These are phyloP conservation scores for Myathropa florea DNA, from an alignment of 2,888 invertebrate species.

Conservation along the genomic window DNA sequence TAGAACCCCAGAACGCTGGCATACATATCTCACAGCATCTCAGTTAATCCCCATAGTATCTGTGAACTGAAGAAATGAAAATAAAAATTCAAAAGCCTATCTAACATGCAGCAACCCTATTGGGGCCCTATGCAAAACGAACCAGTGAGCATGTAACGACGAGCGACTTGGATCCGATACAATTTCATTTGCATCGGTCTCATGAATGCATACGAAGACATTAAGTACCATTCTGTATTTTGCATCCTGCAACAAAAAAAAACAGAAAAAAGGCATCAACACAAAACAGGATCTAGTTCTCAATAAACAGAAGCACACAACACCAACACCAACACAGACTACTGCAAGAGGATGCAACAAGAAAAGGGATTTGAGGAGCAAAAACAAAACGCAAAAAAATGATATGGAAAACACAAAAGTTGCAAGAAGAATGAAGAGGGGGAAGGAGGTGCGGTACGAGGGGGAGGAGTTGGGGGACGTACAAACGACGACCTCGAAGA, in stretches of 20 bases:
- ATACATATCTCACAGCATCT: not conserved
- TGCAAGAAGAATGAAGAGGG: not conserved
- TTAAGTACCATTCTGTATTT: conserved; percentile 59
- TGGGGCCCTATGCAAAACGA: conserved; percentile 7
- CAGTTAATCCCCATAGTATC: not conserved
- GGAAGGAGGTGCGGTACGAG: too few species aligned
- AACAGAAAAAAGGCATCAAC: not conserved
- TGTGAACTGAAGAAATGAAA: conserved; percentile 24
- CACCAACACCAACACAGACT: not conserved
- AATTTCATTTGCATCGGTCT: conserved; percentile 68
- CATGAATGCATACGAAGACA: conserved; percentile 68
- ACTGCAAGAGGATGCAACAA: conserved; percentile 9
- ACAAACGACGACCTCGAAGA: conserved; percentile 60
- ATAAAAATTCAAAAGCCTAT: conserved; percentile 41
- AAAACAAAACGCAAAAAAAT: not conserved
- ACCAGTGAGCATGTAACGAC: conserved; percentile 28
- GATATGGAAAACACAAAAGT: not conserved
- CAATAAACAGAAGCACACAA: conserved; percentile 26
- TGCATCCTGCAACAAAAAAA: conserved; percentile 28
- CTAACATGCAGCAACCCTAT: conserved; percentile 2
- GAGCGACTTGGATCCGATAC: conserved; percentile 51
- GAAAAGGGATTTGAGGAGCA: not conserved
- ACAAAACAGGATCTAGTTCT: not conserved
- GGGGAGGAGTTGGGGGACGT: not conserved
- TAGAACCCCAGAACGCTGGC: not conserved